phyloP scores from a whole-genome alignment of 2,797 vertebrate genomes.

The Sternotherus odoratus region DNA sequence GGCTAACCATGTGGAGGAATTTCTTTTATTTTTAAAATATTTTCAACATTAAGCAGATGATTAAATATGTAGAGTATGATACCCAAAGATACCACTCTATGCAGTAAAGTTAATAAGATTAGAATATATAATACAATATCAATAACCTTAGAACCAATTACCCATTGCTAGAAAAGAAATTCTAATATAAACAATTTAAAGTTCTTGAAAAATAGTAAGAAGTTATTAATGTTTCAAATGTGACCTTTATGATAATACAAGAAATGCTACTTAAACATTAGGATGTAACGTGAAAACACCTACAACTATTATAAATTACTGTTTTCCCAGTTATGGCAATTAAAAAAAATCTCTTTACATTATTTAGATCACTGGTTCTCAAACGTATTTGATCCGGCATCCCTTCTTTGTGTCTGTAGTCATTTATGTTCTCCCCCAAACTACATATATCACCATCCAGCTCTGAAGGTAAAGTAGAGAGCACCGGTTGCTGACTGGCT shows the following conservation, averaged over 20 bases:
- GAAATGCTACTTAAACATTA: neutral
- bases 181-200: neutral
- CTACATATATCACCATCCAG: no score
- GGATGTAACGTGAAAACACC: neutral
- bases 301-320: neutral
- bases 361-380: neutral
- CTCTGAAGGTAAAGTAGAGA: no score
- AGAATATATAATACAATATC: conserved; percentile 27
- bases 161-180: neutral
- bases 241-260: neutral
- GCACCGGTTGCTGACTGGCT: no score
- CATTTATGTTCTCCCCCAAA: no score
- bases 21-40: conserved; percentile 66
- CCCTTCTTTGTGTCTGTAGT: no score
- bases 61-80: conserved; percentile 57
- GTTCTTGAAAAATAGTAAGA: neutral
- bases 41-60: conserved; percentile 58
- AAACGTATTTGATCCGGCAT: no score
- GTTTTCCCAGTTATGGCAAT: neutral
- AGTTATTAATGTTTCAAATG: neutral
- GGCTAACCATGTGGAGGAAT: conserved; percentile 61
- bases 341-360: neutral
- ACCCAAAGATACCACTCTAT: conserved; percentile 51
- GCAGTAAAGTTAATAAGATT: conserved; percentile 52
- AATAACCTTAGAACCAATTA: conserved; percentile 5